phyloP scores from a whole-genome alignment of 2,888 invertebrate genomes.

The Pristionchus arcanus region DNA sequence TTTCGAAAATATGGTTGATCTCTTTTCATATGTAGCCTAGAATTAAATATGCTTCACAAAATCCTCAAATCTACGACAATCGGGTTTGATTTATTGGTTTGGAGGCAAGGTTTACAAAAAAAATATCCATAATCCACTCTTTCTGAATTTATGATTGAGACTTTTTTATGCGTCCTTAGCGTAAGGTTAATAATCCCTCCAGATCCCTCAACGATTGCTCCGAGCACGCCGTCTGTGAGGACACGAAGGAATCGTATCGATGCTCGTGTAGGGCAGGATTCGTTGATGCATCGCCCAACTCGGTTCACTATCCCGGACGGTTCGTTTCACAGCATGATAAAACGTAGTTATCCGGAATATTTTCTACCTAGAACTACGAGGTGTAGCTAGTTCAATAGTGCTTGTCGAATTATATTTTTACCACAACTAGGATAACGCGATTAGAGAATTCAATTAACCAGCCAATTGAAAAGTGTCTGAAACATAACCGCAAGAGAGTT shows the following conservation, averaged over 20 bases:
- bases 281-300: constrained; percentile 83
- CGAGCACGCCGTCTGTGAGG: constrained; percentile 90
- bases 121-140: too few species aligned
- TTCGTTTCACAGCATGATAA: not conserved
- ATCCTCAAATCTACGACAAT: not conserved
- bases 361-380: too few species aligned
- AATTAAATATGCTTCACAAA: not conserved
- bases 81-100: not conserved
- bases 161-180: too few species aligned
- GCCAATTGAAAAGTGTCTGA: not conserved
- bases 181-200: not conserved
- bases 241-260: constrained; percentile 88
- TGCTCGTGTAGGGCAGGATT: constrained; percentile 90
- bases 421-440: too few species aligned
- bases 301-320: constrained; percentile 78
- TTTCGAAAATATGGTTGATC: not conserved
- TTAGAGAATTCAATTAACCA: too few species aligned
- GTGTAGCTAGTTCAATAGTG: too few species aligned
- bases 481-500: not conserved
- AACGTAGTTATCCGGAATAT: too few species aligned
- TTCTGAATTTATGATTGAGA: too few species aligned
- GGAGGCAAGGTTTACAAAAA: too few species aligned
- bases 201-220: constrained; percentile 89
- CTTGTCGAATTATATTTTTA: too few species aligned
- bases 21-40: not conserved